These are phyloP conservation scores for Schrankia costaestrigalis DNA, from an alignment of 2,888 invertebrate species.

Conservation along the genomic window DNA sequence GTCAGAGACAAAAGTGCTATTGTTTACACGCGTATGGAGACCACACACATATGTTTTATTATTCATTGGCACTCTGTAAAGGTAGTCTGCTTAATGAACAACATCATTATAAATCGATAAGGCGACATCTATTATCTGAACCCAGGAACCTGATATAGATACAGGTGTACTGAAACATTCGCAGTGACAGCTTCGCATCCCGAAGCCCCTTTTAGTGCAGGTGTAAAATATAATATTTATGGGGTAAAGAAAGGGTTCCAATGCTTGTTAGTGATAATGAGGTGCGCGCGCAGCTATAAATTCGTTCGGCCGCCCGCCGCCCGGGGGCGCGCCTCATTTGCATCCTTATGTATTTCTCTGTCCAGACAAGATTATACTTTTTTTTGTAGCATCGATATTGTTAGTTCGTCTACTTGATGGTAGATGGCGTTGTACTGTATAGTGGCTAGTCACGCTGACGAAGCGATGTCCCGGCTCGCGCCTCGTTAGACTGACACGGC, in stretches of 20 bases:
- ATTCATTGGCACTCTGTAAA: constrained; percentile 18
- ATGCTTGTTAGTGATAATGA: constrained; percentile 78
- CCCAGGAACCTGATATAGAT: constrained; percentile 14
- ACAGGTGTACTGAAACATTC: constrained; percentile 31
- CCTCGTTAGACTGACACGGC: constrained; percentile 76
- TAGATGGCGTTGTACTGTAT: constrained; percentile 59
- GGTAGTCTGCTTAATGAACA: constrained; percentile 10
- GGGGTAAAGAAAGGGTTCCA: constrained; percentile 70
- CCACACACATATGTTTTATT: constrained; percentile 19
- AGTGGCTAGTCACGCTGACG: constrained; percentile 62
- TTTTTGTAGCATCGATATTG: constrained; percentile 20
- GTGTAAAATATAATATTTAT: constrained; percentile 79
- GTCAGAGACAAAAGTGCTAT: constrained; percentile 16
- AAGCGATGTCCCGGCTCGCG: constrained; percentile 32
- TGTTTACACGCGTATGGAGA: constrained; percentile 9
- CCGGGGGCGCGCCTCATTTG: constrained; percentile 70
- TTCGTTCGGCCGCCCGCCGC: constrained; percentile 64
- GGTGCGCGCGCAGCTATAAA: constrained; percentile 73
- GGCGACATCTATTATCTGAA: constrained; percentile 22
- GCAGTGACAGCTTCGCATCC: constrained; percentile 27
- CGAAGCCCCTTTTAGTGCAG: constrained; percentile 55
- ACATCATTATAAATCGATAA: constrained; percentile 25
- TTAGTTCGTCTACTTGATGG: constrained; percentile 49
- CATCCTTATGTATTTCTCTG: constrained; percentile 66
- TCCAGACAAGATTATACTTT: constrained; percentile 39